These are phyloP conservation scores for Drosophila nasuta DNA, from an alignment of 1,140 invertebrate species.

Conservation along the genomic window DNA sequence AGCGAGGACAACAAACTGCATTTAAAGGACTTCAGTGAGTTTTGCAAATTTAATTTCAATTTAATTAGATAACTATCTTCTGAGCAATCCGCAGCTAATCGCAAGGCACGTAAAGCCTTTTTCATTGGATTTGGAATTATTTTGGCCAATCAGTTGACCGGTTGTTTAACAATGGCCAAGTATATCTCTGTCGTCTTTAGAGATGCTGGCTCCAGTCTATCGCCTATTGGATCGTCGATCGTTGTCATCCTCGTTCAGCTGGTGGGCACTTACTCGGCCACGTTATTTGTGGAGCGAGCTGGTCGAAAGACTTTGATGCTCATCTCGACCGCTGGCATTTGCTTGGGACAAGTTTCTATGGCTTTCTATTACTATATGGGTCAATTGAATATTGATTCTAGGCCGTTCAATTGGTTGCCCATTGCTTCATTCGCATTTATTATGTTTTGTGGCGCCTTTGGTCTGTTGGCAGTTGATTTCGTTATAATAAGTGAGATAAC, in stretches of 20 bases:
- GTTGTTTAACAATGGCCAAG: conserved; percentile 85
- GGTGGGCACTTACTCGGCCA: conserved; percentile 85
- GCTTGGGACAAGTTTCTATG: conserved; percentile 32
- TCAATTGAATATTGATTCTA: conserved; percentile 30
- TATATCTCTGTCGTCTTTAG: conserved; percentile 88
- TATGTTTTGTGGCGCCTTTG: conserved; percentile 47
- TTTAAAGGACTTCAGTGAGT: conserved; percentile 51
- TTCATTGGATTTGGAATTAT: conserved; percentile 50
- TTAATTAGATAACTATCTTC: not conserved
- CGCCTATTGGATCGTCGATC: conserved; percentile 88
- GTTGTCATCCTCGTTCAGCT: conserved; percentile 88
- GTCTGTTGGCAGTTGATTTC: conserved; percentile 29
- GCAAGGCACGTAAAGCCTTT: conserved; percentile 43
- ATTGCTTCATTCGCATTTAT: conserved; percentile 48
- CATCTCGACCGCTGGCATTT: conserved; percentile 44
- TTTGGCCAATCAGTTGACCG: conserved; percentile 84
- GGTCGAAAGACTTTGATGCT: conserved; percentile 73
- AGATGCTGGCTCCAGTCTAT: conserved; percentile 86
- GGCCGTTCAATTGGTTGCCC: conserved; percentile 44
- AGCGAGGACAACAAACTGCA: not conserved
- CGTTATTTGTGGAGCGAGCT: conserved; percentile 85
- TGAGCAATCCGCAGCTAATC: conserved; percentile 20
- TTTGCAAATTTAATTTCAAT: not conserved
- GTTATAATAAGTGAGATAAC: conserved; percentile 11
- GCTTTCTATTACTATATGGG: conserved; percentile 35